Base-by-base conservation (phyloP, 2,113 vertebrate species). In the Actenoides lindsayi region DNA sequence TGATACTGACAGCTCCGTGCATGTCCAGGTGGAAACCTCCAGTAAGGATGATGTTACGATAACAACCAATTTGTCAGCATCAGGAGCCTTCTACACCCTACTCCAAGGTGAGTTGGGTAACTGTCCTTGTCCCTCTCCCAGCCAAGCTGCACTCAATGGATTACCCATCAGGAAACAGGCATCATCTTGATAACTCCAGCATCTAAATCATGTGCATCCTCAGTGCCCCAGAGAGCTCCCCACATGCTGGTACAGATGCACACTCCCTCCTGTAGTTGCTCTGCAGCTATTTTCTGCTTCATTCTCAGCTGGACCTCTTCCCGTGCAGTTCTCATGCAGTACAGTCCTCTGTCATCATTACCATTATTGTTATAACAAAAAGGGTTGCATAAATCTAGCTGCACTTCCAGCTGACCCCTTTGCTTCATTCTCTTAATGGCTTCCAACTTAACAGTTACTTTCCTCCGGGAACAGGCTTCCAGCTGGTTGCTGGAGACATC, bases 61-160 rank as follows among this genome's bases (percentile, higher is more conserved):
- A 96, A 99, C 99, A 84, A 99, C 99, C 97, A 99, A 99, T 97
- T 98, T 99, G 96, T 99, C 99, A 1, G 99, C 99, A 16, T 99
- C 99, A 0, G 99, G 99, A 56, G 99, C 99, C 82, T 99, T 99
- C 98, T 99, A 99, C 94, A 99, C 99, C 11, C 98, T 99, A 60
- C 98, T 99, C 92, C 99, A 99, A 98, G 99, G 99, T 99, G 94
- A 98, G 98, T 79, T 71, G 8, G 56, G 42, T 64, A 18, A 10
- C 42, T 19, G 42, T 51, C 35, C 10, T 46, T 16, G 35, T 51
- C 39, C 10, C 7, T 60, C 19, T 80, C 62, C 21, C 6, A 4
- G 28, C 44, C 70, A 20, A 83, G 17, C 30, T 71, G 57, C 42
- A 71, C 35, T 1, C 17, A 16, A 3, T 10, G 59, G 53, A n/a